A percentile compares a stretch with the other conserved stretches of the same genome.
These are phyloP conservation scores for Diabrotica balteata DNA, from an alignment of 2,888 invertebrate species.

Conservation along the genomic window DNA sequence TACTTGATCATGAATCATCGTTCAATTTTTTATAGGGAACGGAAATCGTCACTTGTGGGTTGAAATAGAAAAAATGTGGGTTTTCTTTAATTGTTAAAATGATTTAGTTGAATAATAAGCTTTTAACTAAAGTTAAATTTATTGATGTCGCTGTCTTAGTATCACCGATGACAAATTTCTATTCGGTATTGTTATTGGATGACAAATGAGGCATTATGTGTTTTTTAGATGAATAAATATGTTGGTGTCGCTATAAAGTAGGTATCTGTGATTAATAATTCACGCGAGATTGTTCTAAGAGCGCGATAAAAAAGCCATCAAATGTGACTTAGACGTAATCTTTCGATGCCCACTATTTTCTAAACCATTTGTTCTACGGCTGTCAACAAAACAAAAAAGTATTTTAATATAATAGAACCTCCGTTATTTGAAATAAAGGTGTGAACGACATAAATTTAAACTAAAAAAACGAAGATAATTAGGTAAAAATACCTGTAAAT, in stretches of 20 bases:
- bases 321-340: background rate
- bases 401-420: too few species aligned
- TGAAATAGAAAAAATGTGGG: slow-evolving; percentile 7
- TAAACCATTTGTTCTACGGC: background rate
- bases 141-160: background rate
- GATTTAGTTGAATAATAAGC: slow-evolving; percentile 1
- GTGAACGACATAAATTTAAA: too few species aligned
- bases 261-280: background rate
- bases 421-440: too few species aligned
- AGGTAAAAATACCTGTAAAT: too few species aligned
- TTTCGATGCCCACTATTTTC: slow-evolving; percentile 3
- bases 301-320: background rate
- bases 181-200: slow-evolving; percentile 3
- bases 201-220: slow-evolving; percentile 2
- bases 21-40: background rate
- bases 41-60: slow-evolving; percentile 6
- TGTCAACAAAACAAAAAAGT: too few species aligned
- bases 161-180: slow-evolving; percentile 9
- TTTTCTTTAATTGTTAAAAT: background rate
- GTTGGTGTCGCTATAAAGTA: slow-evolving; percentile 1
- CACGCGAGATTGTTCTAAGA: background rate
- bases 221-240: background rate
- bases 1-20: too few species aligned
- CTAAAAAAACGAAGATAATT: too few species aligned
- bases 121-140: slow-evolving; percentile 1